Evolutionary conservation across 2,113 vertebrate genomes (phyloP).

Genomic region (Pardalotus punctatus): DNA sequence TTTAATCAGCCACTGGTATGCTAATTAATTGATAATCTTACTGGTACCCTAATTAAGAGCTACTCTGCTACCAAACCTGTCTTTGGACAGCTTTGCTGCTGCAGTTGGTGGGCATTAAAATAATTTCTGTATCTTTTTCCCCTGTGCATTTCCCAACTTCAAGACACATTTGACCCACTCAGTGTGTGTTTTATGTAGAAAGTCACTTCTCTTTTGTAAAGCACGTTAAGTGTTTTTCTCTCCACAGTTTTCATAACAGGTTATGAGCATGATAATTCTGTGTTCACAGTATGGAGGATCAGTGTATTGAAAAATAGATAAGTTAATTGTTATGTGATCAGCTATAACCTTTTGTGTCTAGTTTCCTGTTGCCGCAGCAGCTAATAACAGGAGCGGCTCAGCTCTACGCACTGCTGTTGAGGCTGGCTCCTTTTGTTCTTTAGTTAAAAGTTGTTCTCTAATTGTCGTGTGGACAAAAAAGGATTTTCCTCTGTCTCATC

Average conservation of each 20-base stretch:
- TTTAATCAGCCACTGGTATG: not conserved
- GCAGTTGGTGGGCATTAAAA: not conserved
- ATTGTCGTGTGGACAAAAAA: not conserved
- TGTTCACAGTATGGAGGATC: not conserved
- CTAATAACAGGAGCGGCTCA: not conserved
- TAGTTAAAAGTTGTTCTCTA: not conserved
- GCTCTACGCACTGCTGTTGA: not conserved
- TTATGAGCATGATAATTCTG: not conserved
- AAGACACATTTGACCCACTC: not conserved
- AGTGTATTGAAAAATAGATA: not conserved
- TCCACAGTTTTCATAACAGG: not conserved
- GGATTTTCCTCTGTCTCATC: not conserved
- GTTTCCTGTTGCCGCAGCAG: not conserved
- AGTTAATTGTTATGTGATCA: not conserved
- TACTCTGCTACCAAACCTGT: not conserved
- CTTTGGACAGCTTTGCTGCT: not conserved
- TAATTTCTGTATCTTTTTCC: accelerated
- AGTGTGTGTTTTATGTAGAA: not conserved
- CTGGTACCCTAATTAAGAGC: not conserved
- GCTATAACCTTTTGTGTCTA: not conserved
- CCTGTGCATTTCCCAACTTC: not conserved
- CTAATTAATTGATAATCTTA: not conserved
- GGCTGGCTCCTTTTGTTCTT: not conserved
- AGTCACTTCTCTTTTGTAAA: not conserved
- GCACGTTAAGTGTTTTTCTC: not conserved